Evolutionary conservation across 2,888 invertebrate genomes (phyloP), one percentile per base, ranked within the genome.

Genomic region (Oscheius sp.): DNA sequence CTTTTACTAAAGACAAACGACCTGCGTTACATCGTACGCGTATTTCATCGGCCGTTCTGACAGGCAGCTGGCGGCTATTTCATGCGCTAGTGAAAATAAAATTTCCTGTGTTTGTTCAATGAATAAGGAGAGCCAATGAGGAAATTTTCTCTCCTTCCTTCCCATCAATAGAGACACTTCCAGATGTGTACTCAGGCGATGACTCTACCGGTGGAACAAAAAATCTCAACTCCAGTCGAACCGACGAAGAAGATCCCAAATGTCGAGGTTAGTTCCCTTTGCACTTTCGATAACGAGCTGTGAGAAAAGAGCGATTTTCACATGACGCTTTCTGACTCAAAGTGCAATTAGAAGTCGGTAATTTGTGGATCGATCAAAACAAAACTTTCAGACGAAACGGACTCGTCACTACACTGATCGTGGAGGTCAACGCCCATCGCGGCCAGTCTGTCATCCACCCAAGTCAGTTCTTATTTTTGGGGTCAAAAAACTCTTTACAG

Each of bases 381-480:
- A n/a, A n/a, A n/a, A n/a, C n/a, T n/a, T n/a, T n/a, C n/a, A n/a
- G n/a, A n/a, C n/a, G n/a, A n/a, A n/a, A n/a, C n/a, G n/a, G n/a
- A 3, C n/a, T n/a, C 61, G 61, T 20, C 61, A 45, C 45, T 61
- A 61, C 45, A 61, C 61, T 4, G 61, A 61, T 20, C 61, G 29
- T 3, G 61, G 61, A 5, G 61, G 61, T 20, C 61, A 27, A 10
- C 42, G 61, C 27, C 61, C 45, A 25, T 61, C 61, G 2, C 42
- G 61, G 10, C 61, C 61, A 5, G 45, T 61, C 6, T 15, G 45
- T 27, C 42, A 45, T 27, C 45, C 61, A 0, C 2, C 45, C 4
- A 33, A 29, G 55, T 34, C n/a, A 33, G 25, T 33, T 12, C 10
- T 4, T 29, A 15, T 53, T 33, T 15, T 33, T 33, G 29, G n/a